These are phyloP conservation scores for Trichechus manatus DNA, from an alignment of 2,113 vertebrate genomes.

Conservation along the genomic window DNA sequence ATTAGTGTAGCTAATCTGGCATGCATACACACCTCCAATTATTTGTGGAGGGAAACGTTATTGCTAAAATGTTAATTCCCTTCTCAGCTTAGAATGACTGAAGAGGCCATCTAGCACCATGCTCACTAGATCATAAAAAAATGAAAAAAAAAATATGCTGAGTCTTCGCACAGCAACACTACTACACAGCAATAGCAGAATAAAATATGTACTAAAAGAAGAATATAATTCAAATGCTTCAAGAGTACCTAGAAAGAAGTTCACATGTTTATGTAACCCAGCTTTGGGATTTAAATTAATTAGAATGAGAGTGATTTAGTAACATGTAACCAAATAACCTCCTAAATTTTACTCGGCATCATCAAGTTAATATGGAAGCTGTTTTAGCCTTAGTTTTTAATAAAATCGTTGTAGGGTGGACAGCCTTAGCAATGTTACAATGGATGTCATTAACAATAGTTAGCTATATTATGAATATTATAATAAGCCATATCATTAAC, in stretches of 20 bases:
- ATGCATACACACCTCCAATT: not conserved
- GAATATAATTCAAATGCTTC: not conserved
- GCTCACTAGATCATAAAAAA: not conserved
- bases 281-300: not conserved
- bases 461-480: not conserved
- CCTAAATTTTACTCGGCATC: not conserved
- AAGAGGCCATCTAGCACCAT: not conserved
- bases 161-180: not conserved
- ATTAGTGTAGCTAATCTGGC: not conserved
- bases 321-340: not conserved
- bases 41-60: not conserved
- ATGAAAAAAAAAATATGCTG: not conserved
- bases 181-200: not conserved
- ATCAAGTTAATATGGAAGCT: not conserved
- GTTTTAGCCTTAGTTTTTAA: not conserved
- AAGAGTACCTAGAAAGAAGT: not conserved
- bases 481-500: not conserved
- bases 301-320: not conserved
- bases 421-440: not conserved
- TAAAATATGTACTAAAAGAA: not conserved
- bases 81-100: slow-evolving; percentile 6
- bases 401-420: not conserved
- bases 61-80: not conserved
- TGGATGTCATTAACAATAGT: not conserved
- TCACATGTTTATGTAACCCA: not conserved